Conservation (phyloP, 2,888 invertebrate genomes). For the Osedax frankpressi region DNA sequence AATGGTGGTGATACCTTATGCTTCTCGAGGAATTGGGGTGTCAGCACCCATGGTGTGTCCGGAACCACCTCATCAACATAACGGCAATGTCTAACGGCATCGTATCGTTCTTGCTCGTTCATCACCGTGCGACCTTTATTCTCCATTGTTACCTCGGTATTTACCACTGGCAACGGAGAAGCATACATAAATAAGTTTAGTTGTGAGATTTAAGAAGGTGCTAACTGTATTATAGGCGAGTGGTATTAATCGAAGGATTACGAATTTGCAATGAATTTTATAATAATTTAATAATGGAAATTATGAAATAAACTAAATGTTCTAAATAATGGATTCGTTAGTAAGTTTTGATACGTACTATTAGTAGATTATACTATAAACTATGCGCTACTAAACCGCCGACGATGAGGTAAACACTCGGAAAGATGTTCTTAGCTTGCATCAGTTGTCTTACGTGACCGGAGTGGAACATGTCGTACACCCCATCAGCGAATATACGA, state of each 20-base stretch:
- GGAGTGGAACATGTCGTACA: conserved; percentile 96
- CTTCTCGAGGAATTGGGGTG: conserved; percentile 71
- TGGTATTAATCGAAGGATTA: too few relatives aligned
- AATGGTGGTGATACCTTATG: too few relatives aligned
- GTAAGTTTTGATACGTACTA: too few relatives aligned
- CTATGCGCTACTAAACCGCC: too few relatives aligned
- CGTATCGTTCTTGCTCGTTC: conserved; percentile 86
- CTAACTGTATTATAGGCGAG: too few relatives aligned
- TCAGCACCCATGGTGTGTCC: conserved; percentile 84
- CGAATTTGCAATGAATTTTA: too few relatives aligned
- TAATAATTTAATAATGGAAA: too few relatives aligned
- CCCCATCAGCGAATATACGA: conserved; percentile 93
- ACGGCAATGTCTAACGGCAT: conserved; percentile 86
- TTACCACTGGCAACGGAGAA: conserved; percentile 56
- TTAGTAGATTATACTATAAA: too few relatives aligned
- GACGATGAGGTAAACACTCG: conserved; percentile 88
- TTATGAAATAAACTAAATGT: too few relatives aligned
- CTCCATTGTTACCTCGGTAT: conserved; percentile 74
- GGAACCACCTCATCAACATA: conserved; percentile 90
- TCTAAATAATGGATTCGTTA: too few relatives aligned
- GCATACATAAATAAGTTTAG: too few relatives aligned
- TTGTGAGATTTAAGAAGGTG: too few relatives aligned
- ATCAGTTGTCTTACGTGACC: conserved; percentile 89
- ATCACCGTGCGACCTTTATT: conserved; percentile 85
- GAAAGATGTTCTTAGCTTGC: conserved; percentile 91